phyloP scores from a whole-genome alignment of 2,113 vertebrate genomes.

The Peromyscus maniculatus region DNA sequence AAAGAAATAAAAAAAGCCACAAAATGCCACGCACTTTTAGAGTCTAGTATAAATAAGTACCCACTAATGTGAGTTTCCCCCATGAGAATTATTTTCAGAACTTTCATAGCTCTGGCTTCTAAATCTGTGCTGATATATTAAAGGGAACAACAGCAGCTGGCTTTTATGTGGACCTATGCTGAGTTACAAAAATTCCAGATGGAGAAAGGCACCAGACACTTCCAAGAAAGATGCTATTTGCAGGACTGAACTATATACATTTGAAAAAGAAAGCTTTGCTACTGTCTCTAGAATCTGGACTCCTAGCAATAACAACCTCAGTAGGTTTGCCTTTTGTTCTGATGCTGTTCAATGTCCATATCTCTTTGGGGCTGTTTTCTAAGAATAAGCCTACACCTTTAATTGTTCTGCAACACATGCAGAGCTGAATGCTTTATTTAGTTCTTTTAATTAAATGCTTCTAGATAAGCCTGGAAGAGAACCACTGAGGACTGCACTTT shows the following conservation, averaged over 20 bases:
- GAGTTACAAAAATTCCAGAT: slow-evolving; percentile 57
- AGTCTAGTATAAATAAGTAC: not conserved
- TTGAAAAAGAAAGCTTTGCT: not conserved
- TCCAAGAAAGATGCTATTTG: slow-evolving; percentile 7
- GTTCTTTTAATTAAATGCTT: slow-evolving; percentile 59
- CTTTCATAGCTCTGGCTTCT: slow-evolving; percentile 12
- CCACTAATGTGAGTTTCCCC: not conserved
- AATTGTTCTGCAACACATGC: slow-evolving; percentile 27
- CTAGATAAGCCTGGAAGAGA: not conserved
- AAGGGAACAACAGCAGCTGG: not conserved
- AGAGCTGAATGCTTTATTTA: slow-evolving; percentile 19
- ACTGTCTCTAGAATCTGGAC: not conserved
- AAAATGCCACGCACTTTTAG: not conserved
- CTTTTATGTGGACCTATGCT: slow-evolving; percentile 2
- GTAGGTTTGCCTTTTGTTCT: slow-evolving; percentile 20
- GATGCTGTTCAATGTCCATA: not conserved
- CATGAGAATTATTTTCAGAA: slow-evolving; percentile 22
- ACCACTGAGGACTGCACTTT: not conserved
- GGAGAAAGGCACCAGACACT: slow-evolving; percentile 11
- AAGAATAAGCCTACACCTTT: slow-evolving; percentile 60
- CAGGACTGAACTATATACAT: not conserved
- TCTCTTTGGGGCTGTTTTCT: slow-evolving; percentile 32
- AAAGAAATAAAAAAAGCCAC: not conserved
- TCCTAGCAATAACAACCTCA: not conserved
- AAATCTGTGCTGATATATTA: slow-evolving; percentile 1